Base-by-base conservation (phyloP, 2,113 vertebrate species). In the Dissostichus mawsoni region DNA sequence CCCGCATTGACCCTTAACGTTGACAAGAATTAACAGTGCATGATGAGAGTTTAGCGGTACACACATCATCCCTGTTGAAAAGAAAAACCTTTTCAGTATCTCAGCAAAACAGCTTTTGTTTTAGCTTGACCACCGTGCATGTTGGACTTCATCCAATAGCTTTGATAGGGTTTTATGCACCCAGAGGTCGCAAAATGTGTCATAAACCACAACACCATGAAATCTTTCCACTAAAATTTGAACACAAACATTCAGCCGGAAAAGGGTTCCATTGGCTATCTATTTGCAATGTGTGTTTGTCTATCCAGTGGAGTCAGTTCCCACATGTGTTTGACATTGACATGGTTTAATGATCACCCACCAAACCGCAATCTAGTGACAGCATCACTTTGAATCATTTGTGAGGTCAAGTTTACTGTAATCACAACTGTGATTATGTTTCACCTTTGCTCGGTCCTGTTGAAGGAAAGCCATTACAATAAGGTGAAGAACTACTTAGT, bases 351-450 rank as follows among this genome's bases (percentile, higher is more conserved):
- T 67, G 70, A 64, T 74, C 80, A 29, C 33, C 52, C 53, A 23
- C n/a, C 48, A 53, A 59, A 74, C 56, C 41, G 65, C 57, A 76
- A 67, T 80, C 41, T 57, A 76, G 16, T 59, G 56, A 66, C 58
- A 33, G 71, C 52, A 68, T 83, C 50, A 71, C 33, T 86, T 44
- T 77, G 76, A 77, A 79, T 86, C 74, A 77, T 81, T 81, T 76
- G 86, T 72, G 76, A 84, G 71, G 81, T 81, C 41, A 79, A 45
- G 56, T 71, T 72, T 70, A 84, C 53, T 2, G 4, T 78, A 87
- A 81, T 74, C 75, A 66, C 48, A 36, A 55, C 75, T 67, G 51
- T 74, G 56, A 72, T 85, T 77, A 36, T 70, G 47, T 33, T 69
- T 77, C 71, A 71, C 56, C 82, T 80, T 51, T 48, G 76, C 48